Evolutionary conservation across 2,797 vertebrate species (phyloP), one percentile per base, ranked within the genome.

Genomic region (Melanogrammus aeglefinus): DNA sequence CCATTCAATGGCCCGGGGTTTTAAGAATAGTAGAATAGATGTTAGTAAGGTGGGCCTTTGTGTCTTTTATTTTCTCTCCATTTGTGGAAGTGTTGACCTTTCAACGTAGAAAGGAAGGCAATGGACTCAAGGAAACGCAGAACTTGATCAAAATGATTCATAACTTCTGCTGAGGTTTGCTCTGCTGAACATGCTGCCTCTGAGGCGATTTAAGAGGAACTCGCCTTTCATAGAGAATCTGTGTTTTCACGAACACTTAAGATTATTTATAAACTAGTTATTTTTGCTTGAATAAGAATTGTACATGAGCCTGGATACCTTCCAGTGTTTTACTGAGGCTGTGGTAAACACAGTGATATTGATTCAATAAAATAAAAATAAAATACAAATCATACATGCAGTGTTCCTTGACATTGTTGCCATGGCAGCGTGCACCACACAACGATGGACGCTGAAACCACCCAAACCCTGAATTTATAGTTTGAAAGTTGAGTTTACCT

Each of bases 401-500:
- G 27, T 29, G 29, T 71, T 6, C 14, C 27, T 6, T 31, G 31
- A 29, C 14, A 71, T 71, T 33, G 31, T 71, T 31, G 27, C 27
- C 27, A 71, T 33, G 57, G 57, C 57, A 63, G n/a, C 57, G 57
- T 18, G 18, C 47, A 21, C 47, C 47, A 21, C 10, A 63, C 63
- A 27, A 29, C 24, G 9, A 69, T 13, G 63, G 9, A 27, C 63
- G 3, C n/a, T 33, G 29, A 6, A 9, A 72, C 33, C 1, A 33
- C 14, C 33, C 27, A 16, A 35, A 72, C 16, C 31, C 33, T 33
- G 70, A 72, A 33, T 71, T 12, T 4, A 18, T 2, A 33, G 6
- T 74, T 16, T 27, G 27, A 47, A 41, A 27, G 24, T 27, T 27
- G 13, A 27, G 24, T 27, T 0, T 91, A 99, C 98, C 97, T 99